Evolutionary conservation across 2,888 invertebrate species (phyloP).

Genomic region (Embidobia sp.): DNA sequence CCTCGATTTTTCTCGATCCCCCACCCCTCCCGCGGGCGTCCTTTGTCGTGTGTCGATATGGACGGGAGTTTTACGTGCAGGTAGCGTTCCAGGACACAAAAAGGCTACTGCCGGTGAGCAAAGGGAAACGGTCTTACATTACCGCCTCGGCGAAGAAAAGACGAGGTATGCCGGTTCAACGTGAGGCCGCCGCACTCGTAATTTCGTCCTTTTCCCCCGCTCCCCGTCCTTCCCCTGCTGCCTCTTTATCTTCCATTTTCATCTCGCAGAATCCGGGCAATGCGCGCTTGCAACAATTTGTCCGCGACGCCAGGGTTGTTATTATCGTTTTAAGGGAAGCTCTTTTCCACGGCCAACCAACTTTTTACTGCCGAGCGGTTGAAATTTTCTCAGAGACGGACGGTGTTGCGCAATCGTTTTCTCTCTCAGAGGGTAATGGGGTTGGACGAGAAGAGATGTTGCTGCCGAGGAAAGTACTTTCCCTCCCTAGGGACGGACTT

Average conservation of each 20-base stretch:
- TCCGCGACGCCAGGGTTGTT: conserved; percentile 9
- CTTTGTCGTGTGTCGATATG: conserved; percentile 20
- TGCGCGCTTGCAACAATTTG: conserved; percentile 26
- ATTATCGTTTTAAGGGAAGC: conserved; percentile 24
- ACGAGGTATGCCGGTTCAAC: conserved; percentile 19
- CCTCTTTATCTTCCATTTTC: conserved; percentile 11
- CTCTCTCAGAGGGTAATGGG: too few species aligned
- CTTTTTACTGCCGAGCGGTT: too few species aligned
- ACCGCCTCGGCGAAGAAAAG: conserved; percentile 23
- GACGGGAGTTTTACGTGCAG: conserved; percentile 21
- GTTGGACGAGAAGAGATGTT: too few species aligned
- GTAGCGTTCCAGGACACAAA: conserved; percentile 27
- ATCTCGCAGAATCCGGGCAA: conserved; percentile 8
- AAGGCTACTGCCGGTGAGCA: conserved; percentile 19
- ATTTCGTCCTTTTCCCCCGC: conserved; percentile 23
- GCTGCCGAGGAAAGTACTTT: too few species aligned
- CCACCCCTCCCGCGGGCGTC: not conserved
- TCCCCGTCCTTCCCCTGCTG: not conserved
- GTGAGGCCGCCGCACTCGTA: conserved; percentile 23
- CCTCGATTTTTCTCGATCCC: conserved; percentile 14
- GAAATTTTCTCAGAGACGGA: too few species aligned
- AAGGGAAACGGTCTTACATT: conserved; percentile 28
- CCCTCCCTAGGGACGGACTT: too few species aligned
- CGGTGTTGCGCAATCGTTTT: too few species aligned
- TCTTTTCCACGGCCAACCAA: not conserved